Evolutionary conservation across 2,797 vertebrate species (phyloP), one percentile per base, ranked within the genome.

Genomic region (Spea hammondii): DNA sequence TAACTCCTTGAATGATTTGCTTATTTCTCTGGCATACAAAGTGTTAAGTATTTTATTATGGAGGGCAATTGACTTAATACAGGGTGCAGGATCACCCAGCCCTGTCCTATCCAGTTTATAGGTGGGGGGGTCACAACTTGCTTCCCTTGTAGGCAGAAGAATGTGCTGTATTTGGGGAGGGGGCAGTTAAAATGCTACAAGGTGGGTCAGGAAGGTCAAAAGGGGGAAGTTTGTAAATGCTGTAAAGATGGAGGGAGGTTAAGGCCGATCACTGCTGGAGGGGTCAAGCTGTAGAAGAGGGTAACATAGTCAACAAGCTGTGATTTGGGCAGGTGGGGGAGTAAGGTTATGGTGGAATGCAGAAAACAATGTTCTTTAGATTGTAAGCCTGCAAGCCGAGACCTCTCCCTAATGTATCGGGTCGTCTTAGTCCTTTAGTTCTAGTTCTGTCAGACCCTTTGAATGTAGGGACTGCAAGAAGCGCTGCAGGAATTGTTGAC

Each of bases 51-150:
- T 1, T 32, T 32, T 32, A 2, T 32, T 32, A 32, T 32, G 32
- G 32, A 32, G 32, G 32, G 32, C 32, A 32, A 32, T 32, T 32
- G 32, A 32, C 57, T 11, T 10, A n/a, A 5, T 65, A 17, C 69
- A 65, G n/a, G 59, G 55, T 5, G n/a, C n/a, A 45, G 76, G 59
- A 11, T 51, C 32, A 8, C 6, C 53, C 9, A 11, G 70, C 76
- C 51, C 12, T 66, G 77, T 72, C 62, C 53, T 53, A 32, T 78
- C 70, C 62, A 72, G 70, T 66, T 50, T 44, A 32, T 17, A 50
- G 66, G 47, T 8, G 65, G 51, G 62, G 72, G 11, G 49, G 75
- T 55, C 66, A 69, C 46, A 55, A 69, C 75, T 69, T 77, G 65
- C 54, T 59, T 46, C 50, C 74, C 48, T 10, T 11, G n/a, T 13